These are phyloP conservation scores for Nicator chloris DNA, from an alignment of 2,113 vertebrate species.

Conservation along the genomic window DNA sequence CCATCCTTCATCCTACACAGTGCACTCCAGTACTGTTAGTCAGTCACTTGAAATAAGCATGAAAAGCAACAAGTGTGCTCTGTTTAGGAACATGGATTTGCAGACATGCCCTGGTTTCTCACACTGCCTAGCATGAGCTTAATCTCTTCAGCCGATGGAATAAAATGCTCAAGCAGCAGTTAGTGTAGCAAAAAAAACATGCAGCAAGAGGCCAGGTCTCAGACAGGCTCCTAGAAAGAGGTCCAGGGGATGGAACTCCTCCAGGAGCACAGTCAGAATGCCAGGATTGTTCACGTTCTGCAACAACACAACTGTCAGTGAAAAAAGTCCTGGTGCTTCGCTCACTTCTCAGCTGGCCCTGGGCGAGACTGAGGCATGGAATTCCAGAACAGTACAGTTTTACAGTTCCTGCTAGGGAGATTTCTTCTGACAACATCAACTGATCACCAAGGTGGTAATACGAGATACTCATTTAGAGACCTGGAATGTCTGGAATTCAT, in stretches of 20 bases:
- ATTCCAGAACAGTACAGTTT: neutral
- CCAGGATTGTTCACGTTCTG: neutral
- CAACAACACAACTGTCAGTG: neutral
- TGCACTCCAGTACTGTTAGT: neutral
- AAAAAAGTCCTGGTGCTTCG: neutral
- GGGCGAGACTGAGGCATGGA: neutral
- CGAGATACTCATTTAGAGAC: neutral
- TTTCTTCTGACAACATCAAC: neutral
- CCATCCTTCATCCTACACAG: neutral
- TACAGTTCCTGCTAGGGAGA: neutral
- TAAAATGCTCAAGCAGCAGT: neutral
- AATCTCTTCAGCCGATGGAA: neutral
- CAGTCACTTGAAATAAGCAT: neutral
- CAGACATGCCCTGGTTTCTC: neutral
- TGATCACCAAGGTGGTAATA: neutral
- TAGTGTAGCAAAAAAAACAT: neutral
- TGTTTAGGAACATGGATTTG: neutral
- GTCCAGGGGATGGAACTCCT: neutral
- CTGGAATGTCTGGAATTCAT: neutral
- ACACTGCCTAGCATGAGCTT: neutral
- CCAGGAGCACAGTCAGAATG: neutral
- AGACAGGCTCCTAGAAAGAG: neutral
- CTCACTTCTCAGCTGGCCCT: neutral
- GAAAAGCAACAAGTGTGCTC: neutral
- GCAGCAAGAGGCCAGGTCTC: neutral